Base-by-base conservation (phyloP, 1,140 invertebrate species). In the Drosophila chauvacae region DNA sequence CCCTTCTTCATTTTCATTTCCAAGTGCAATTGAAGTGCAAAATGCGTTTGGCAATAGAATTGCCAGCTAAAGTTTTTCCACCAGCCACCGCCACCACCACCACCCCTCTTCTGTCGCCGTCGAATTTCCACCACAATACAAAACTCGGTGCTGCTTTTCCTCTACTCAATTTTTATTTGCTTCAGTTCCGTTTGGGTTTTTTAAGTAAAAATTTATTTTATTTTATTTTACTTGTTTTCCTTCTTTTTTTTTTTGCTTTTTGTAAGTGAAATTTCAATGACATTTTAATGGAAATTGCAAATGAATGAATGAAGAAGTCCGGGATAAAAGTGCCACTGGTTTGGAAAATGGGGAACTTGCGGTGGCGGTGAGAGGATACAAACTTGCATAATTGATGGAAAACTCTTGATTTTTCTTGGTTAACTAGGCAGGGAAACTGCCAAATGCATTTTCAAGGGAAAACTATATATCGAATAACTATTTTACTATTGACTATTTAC, bases 191-290 rank as follows among this genome's bases (percentile, higher is more conserved):
- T 58, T 58, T 66, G 37, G 47, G 47, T 68, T 70, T 53, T 44
- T 68, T 53, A 65, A 73, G 68, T 62, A 77, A 66, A 76, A 55
- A n/a, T 16, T 23, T 35, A 35, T 37, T 55, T 35, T 55, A 37
- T 55, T 37, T 35, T 20, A 18, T 30, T 53, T 20, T 16, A 37
- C 35, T 37, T 37, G 35, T 35, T 13, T 35, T 35, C 33, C 35
- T 5, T 0, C 9, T 11, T 11, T 11, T 9, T 11, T 9, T 50
- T n/a, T 14, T 37, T 39, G 61, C 61, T 81, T 69, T 69, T 84
- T 81, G 80, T 85, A 88, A 90, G 85, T 90, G 85, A 90, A 88
- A 90, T 81, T 73, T 88, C 85, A 82, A 84, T 88, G 85, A 90
- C 81, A 88, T 88, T 88, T 88, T 88, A 88, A 88, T 88, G 81